These are phyloP conservation scores for Aleiodes alternator DNA, from an alignment of 2,888 invertebrate species.

Conservation along the genomic window DNA sequence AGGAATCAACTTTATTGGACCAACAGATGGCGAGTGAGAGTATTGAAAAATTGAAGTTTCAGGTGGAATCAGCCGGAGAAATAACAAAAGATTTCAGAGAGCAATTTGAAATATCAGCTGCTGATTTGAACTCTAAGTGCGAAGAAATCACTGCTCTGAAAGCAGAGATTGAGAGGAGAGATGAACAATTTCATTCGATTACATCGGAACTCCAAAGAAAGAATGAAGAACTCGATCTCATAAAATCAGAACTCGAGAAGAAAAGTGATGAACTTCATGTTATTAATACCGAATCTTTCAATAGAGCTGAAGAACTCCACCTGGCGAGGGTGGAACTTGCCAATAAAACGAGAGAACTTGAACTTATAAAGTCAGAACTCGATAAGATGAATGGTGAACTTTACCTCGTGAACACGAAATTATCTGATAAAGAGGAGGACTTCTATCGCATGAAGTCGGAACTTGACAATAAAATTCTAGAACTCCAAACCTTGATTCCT, in stretches of 20 bases:
- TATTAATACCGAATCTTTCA: too few relatives aligned
- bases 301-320: neutral
- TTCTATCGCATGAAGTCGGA: neutral
- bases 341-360: too few relatives aligned
- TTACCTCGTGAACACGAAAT: too few relatives aligned
- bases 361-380: too few relatives aligned
- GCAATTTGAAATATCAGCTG: neutral
- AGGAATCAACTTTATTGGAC: neutral
- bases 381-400: too few relatives aligned
- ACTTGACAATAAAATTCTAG: neutral
- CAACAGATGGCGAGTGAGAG: neutral
- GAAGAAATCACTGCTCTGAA: conserved; percentile 25
- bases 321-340: too few relatives aligned
- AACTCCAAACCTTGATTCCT: conserved; percentile 71
- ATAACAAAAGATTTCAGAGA: neutral
- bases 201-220: neutral
- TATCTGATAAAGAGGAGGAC: neutral
- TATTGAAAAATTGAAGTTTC: neutral
- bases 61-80: neutral
- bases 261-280: neutral
- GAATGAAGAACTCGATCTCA: neutral
- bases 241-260: neutral
- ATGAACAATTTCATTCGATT: conserved; percentile 6
- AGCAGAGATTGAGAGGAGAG: conserved; percentile 7
- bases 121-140: neutral